Base-by-base conservation (phyloP, 2,113 vertebrate species). In the Pomatorhinus ruficollis region DNA sequence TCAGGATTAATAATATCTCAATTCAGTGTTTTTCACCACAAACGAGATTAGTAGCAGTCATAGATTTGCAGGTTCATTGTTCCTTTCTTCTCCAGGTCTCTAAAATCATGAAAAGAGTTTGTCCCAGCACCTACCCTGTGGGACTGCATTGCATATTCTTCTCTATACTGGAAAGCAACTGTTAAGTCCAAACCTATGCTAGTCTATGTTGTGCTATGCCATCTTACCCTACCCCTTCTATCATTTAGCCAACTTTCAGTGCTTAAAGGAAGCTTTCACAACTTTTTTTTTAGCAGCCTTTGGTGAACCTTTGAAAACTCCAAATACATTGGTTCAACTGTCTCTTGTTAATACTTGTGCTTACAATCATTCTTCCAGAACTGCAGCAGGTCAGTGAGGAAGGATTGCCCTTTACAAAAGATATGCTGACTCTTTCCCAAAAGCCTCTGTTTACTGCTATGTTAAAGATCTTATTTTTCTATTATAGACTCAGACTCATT, bases 371-470 rank as follows among this genome's bases (percentile, higher is more conserved):
- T 50, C 40, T 56, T 61, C 35, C 13, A 56, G 21, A 71, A 50
- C 11, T 50, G 11, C 35, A 75, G 19, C 8, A 71, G 28, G 24
- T 15, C 28, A 35, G 3, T 7, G 21, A 85, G 24, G 33, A 47
- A 60, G 28, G 40, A 21, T 56, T 66, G n/a, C 11, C 15, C 13
- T 61, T 81, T 50, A 50, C 18, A 56, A 35, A 76, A 81, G 13
- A 25, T 40, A 45, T 4, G 8, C 21, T 65, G 35, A 49, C 10
- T 65, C 11, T 44, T 75, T 60, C 37, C 24, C 35, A 35, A 25
- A 10, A 44, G 2, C 3, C 2, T 65, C 21, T 16, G 3, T 61
- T 56, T 85, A 40, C n/a, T 8, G 0, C 15, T 60, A 7, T 45
- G 4, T 54, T 65, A 44, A 31, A 80, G 27, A 59, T 25, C 7